Base-by-base conservation (phyloP, 1,140 invertebrate genomes). In the Zaprionus lachaisei region DNA sequence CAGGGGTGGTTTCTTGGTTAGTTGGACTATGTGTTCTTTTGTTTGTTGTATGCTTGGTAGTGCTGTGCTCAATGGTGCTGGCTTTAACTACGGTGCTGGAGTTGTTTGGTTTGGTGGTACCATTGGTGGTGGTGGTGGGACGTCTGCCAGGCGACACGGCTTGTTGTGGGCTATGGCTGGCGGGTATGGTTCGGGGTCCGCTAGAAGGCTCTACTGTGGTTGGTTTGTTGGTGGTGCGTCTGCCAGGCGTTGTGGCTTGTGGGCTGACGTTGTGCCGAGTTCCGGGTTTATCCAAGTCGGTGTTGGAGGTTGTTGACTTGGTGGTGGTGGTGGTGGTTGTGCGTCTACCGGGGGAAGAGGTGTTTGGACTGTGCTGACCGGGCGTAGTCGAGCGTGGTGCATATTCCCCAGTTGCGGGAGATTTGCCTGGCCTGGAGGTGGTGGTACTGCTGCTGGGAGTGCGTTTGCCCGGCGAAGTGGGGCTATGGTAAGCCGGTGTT, bases 11-110 rank as follows among this genome's bases (percentile, higher is more conserved):
- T 79, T 80, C 51, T 83, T 58, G 69, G 62, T 74, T 72, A 81
- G 77, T 77, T 82, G 76, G 73, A 72, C 71, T 70, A 80, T 74
- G 76, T 54, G 60, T 73, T 65, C 49, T 55, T 51, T 61, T 65
- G 49, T 68, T 77, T 65, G 77, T 57, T 62, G 61, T 64, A 78
- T 80, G 78, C 70, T 72, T 70, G 57, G 66, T 75, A 58, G 61
- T 80, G 72, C 58, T 80, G 72, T 91, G 90, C 76, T 91, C 82
- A 68, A 77, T 83, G 74, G 79, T 83, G 72, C 83, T 79, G 57
- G 77, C 74, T 58, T 78, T 79, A 75, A 72, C 75, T 69, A 74
- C 67, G 41, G 67, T 78, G 28, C 20, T 77, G 44, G 57, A 57
- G 37, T 67, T 67, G 41, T 1, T 47, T 17, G 41, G 20, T 20